Conservation (phyloP, 2,113 vertebrate species). For the Sus scrofa region T2T-Sscrofa CM000824.6:147853501-147854000, state of each 20-base stretch:
- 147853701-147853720: not conserved
- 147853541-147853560: too few relatives aligned
- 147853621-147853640: not conserved
- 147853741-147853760: not conserved
- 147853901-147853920: slow-evolving; percentile 96
- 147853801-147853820: slow-evolving; percentile 81
- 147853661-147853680: too few relatives aligned
- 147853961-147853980: slow-evolving; percentile 88
- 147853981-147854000: slow-evolving; percentile 84
- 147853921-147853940: slow-evolving; percentile 92
- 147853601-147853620: not conserved
- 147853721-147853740: not conserved
- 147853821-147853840: not conserved
- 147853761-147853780: not conserved
- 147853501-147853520: too few relatives aligned
- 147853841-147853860: slow-evolving; percentile 74
- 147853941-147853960: slow-evolving; percentile 91
- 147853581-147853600: not conserved
- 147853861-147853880: slow-evolving; percentile 90
- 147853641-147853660: not conserved
- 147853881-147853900: slow-evolving; percentile 96
- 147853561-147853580: not conserved
- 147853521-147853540: too few relatives aligned
- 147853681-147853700: not conserved
- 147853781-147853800: slow-evolving; percentile 28